Conservation (phyloP, 2,888 invertebrate genomes). For the Pinctada fucata region DNA sequence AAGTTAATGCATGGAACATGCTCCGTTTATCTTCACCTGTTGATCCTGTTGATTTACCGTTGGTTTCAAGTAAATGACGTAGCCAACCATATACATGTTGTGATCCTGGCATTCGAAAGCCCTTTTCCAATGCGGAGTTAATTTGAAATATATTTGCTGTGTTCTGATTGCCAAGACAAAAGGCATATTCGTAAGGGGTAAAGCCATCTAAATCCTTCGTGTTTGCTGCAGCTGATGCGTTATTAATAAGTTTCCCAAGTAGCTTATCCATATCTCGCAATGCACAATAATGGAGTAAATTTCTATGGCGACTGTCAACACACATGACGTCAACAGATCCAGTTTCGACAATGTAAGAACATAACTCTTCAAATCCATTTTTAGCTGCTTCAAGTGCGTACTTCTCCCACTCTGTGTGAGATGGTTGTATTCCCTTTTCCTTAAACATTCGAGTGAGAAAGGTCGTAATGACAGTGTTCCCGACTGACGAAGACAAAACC, state of each 20-base stretch:
- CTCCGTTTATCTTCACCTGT: slow-evolving; percentile 1
- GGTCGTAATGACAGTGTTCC: slow-evolving; percentile 14
- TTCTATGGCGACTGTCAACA: slow-evolving; percentile 29
- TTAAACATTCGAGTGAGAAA: background rate
- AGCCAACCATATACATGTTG: slow-evolving; percentile 33
- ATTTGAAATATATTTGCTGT: background rate
- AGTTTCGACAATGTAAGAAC: slow-evolving; percentile 22
- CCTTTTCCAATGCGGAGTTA: background rate
- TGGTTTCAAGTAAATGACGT: background rate
- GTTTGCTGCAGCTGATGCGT: slow-evolving; percentile 6
- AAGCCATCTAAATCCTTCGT: slow-evolving; percentile 16
- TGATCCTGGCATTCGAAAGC: background rate
- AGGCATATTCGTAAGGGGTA: slow-evolving; percentile 35
- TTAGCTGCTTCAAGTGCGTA: slow-evolving; percentile 9
- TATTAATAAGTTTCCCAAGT: slow-evolving; percentile 25
- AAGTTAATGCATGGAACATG: background rate
- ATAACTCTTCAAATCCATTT: slow-evolving; percentile 32
- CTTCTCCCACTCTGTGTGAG: slow-evolving; percentile 5
- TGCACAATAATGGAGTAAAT: slow-evolving; percentile 43
- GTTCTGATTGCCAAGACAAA: slow-evolving; percentile 13
- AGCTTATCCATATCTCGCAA: slow-evolving; percentile 37
- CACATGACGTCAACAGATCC: slow-evolving; percentile 24
- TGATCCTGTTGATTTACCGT: background rate
- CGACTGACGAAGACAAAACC: background rate
- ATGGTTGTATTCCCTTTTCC: background rate